phyloP scores from a whole-genome alignment of 1,140 invertebrate genomes.

The Temnothorax longispinosus region DNA sequence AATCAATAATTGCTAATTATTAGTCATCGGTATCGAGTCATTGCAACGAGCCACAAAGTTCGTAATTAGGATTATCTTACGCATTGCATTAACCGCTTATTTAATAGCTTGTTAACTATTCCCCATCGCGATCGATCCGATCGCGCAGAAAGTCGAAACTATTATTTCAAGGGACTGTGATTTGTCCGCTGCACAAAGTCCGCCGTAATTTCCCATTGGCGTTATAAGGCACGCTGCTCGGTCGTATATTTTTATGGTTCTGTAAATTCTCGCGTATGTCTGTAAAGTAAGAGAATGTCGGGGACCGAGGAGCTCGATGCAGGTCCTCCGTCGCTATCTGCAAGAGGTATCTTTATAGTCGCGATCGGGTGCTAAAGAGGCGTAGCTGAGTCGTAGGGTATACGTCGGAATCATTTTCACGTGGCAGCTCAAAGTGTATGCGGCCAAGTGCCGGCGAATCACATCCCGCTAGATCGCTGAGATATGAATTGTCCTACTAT shows the following conservation, averaged over 20 bases:
- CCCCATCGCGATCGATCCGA: not conserved
- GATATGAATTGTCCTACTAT: not conserved
- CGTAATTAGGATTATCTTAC: conserved; percentile 10
- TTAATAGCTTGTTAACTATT: not conserved
- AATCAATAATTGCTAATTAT: conserved; percentile 24
- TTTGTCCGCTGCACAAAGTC: conserved; percentile 41
- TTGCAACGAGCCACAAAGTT: not conserved
- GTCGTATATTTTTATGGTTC: conserved; percentile 62
- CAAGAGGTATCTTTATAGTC: conserved; percentile 46
- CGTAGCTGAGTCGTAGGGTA: conserved; percentile 5
- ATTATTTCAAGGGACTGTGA: conserved; percentile 38
- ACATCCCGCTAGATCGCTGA: not conserved
- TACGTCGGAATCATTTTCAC: conserved; percentile 33
- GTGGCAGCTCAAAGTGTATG: not conserved
- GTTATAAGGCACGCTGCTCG: conserved; percentile 43
- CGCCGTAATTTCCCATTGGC: conserved; percentile 42
- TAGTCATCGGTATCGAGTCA: not conserved
- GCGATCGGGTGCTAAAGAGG: conserved; percentile 56
- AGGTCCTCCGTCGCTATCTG: conserved; percentile 37
- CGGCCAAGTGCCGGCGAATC: not conserved
- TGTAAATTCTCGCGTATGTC: conserved; percentile 44
- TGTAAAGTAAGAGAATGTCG: conserved; percentile 37
- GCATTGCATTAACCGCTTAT: not conserved
- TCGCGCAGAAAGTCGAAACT: not conserved
- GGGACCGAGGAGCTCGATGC: conserved; percentile 27